phyloP scores from a whole-genome alignment of 2,113 vertebrate genomes.

The Astur gentilis region DNA sequence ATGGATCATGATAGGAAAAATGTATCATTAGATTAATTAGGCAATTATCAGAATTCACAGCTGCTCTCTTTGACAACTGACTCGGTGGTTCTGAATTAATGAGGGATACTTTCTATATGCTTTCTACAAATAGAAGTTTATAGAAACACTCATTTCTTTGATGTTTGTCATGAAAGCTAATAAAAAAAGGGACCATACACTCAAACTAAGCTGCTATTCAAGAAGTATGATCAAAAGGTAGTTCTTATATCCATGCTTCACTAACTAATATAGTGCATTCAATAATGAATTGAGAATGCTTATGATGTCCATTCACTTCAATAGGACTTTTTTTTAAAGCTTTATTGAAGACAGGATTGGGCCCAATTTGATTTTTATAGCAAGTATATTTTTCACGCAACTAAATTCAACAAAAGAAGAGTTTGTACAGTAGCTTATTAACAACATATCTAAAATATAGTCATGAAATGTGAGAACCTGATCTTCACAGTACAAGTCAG shows the following conservation, averaged over 20 bases:
- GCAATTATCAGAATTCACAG: constrained; percentile 74
- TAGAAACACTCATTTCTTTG: constrained; percentile 49
- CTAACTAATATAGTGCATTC: not conserved
- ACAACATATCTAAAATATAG: constrained; percentile 6
- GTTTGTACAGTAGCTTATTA: not conserved
- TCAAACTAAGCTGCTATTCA: constrained; percentile 12
- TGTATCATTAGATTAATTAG: constrained; percentile 77
- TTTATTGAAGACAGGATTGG: not conserved
- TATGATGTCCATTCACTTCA: not conserved
- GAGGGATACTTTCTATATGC: constrained; percentile 43
- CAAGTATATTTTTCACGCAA: not conserved
- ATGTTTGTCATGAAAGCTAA: constrained; percentile 47
- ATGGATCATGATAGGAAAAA: constrained; percentile 66
- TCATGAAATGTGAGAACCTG: constrained; percentile 9
- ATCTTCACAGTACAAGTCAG: not conserved
- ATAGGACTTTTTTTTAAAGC: not conserved
- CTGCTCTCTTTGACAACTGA: constrained; percentile 68
- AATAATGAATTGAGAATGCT: not conserved
- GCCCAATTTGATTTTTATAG: not conserved
- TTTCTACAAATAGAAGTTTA: constrained; percentile 58
- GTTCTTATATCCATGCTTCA: not conserved
- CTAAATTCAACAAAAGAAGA: not conserved
- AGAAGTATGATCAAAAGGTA: constrained; percentile 35
- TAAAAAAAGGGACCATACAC: not conserved
- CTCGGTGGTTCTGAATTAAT: constrained; percentile 51